phyloP scores from a whole-genome alignment of 1,140 invertebrate genomes.

The Babylonia areolata region DNA sequence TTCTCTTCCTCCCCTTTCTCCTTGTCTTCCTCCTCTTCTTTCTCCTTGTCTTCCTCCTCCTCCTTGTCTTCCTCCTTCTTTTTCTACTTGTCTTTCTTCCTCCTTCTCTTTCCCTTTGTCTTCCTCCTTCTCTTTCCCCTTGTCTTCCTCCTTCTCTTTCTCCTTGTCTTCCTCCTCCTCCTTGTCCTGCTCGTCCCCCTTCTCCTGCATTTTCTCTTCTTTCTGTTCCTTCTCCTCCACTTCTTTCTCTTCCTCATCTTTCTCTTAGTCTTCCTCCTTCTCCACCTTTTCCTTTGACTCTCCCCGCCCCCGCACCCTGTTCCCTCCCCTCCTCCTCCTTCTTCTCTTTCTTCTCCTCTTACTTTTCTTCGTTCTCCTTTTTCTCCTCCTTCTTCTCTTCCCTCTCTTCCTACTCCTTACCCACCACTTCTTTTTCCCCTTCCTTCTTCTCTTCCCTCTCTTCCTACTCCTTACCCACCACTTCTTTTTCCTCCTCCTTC shows the following conservation, averaged over 20 bases:
- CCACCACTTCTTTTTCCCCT: background rate
- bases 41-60: too few relatives aligned
- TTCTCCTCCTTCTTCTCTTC: background rate
- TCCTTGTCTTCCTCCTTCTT: background rate
- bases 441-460: too few relatives aligned
- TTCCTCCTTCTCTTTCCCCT: background rate
- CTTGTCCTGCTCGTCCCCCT: background rate
- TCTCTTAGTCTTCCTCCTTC: background rate
- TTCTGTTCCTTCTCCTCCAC: background rate
- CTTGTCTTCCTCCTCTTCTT: too few relatives aligned
- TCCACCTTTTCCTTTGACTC: background rate
- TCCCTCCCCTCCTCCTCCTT: background rate
- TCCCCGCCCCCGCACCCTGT: background rate
- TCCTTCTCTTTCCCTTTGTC: background rate
- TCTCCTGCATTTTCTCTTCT: background rate
- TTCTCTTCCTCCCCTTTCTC: too few relatives aligned
- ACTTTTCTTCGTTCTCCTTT: background rate
- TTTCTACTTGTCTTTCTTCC: background rate
- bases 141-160: too few relatives aligned
- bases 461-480: too few relatives aligned
- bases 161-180: background rate
- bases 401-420: background rate
- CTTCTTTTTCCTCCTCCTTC: too few relatives aligned
- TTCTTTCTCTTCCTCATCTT: background rate
- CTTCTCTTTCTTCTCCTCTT: too few relatives aligned